Conservation (phyloP, 2,888 invertebrate genomes). For the Eristalis intricaria region DNA sequence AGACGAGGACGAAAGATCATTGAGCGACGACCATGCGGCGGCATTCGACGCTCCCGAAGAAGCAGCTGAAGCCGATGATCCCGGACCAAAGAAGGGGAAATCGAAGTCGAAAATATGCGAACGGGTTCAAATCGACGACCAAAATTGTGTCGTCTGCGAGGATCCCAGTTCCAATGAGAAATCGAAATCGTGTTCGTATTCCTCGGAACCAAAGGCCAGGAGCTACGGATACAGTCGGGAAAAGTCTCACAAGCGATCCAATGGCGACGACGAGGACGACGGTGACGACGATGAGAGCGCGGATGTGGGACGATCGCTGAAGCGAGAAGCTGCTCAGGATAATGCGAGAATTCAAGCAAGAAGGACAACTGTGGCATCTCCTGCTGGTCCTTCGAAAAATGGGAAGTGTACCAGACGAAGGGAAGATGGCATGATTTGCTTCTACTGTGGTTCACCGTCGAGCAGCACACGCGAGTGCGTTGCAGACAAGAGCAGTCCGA, state of each 20-base stretch:
- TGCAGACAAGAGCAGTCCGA: constrained; percentile 56
- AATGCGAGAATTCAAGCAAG: constrained; percentile 36
- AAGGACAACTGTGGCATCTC: constrained; percentile 27
- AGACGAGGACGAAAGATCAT: constrained; percentile 46
- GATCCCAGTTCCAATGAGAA: constrained; percentile 88
- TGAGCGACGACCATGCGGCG: constrained; percentile 50
- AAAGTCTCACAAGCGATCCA: constrained; percentile 81
- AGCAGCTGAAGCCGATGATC: neutral
- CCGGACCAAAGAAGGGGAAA: constrained; percentile 45
- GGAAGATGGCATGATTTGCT: constrained; percentile 74
- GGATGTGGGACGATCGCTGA: constrained; percentile 18
- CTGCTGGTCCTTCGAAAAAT: neutral
- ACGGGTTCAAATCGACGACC: constrained; percentile 84
- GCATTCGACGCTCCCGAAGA: constrained; percentile 48
- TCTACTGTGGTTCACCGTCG: constrained; percentile 75
- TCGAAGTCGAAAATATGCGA: constrained; percentile 81
- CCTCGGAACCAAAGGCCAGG: constrained; percentile 87
- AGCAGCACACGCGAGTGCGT: constrained; percentile 75
- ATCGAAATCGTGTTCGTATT: constrained; percentile 91
- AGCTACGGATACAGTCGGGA: constrained; percentile 86
- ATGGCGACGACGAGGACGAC: constrained; percentile 78
- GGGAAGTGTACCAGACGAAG: constrained; percentile 75
- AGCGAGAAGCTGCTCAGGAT: constrained; percentile 23
- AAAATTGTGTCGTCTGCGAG: constrained; percentile 87
- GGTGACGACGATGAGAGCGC: constrained; percentile 42